A percentile compares a stretch with the other conserved stretches of the same genome.
phyloP scores from a whole-genome alignment of 2,888 invertebrate genomes.

The Trilocha varians region DNA sequence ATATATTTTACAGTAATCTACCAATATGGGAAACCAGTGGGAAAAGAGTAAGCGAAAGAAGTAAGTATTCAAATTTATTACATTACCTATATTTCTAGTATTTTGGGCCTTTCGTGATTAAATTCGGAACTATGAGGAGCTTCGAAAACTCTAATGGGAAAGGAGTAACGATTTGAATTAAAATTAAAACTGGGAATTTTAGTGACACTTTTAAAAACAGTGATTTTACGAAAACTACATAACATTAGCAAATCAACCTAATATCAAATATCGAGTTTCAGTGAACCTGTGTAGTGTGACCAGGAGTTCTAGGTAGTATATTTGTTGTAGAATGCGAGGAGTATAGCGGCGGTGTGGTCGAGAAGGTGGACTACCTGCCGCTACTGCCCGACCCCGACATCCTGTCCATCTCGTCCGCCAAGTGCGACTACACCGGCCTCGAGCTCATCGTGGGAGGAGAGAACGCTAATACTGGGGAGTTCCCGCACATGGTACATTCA shows the following conservation, averaged over 20 bases:
- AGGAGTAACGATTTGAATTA: too few species aligned
- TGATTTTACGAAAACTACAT: too few species aligned
- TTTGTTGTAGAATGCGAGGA: slow-evolving; percentile 68
- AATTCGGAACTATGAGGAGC: too few species aligned
- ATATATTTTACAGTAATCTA: slow-evolving; percentile 20
- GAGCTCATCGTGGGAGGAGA: slow-evolving; percentile 75
- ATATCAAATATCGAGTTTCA: too few species aligned
- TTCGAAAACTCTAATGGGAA: too few species aligned
- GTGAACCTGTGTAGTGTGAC: too few species aligned
- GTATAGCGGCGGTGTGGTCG: slow-evolving; percentile 64
- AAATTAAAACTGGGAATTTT: too few species aligned
- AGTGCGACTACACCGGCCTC: slow-evolving; percentile 70
- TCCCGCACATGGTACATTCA: slow-evolving; percentile 76
- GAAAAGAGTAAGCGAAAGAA: slow-evolving; percentile 30
- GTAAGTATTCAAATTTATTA: slow-evolving; percentile 3
- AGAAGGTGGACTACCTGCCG: slow-evolving; percentile 63
- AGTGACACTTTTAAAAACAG: too few species aligned
- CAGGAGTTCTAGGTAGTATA: too few species aligned
- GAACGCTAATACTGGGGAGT: slow-evolving; percentile 71
- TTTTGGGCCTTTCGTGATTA: too few species aligned
- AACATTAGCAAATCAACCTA: too few species aligned
- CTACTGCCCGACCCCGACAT: slow-evolving; percentile 66
- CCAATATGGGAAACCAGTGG: slow-evolving; percentile 26
- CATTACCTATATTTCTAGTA: too few species aligned
- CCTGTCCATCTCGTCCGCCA: slow-evolving; percentile 48